Conservation (phyloP, 2,113 vertebrate species). For the Plestiodon gilberti region DNA sequence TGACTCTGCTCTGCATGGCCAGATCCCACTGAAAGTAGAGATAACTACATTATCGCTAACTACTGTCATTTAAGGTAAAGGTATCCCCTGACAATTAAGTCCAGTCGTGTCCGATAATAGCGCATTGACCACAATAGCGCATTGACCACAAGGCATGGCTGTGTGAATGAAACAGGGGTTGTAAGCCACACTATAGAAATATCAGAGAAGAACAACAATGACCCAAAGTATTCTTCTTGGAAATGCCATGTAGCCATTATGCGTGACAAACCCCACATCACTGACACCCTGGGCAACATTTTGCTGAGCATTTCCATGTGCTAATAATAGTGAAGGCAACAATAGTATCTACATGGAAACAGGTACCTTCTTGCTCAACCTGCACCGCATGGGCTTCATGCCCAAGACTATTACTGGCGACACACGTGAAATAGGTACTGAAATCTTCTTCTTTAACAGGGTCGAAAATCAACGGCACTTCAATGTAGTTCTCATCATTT, state of each 20-base stretch:
- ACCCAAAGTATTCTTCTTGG: neutral
- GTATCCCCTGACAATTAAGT: too few relatives aligned
- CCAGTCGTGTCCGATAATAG: too few relatives aligned
- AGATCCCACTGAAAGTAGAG: too few relatives aligned
- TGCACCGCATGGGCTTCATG: conserved; percentile 74
- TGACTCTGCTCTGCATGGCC: too few relatives aligned
- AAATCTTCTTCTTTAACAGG: conserved; percentile 81
- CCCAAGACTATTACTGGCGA: conserved; percentile 75
- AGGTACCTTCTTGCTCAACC: conserved; percentile 84
- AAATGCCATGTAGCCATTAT: too few relatives aligned
- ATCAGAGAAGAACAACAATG: neutral
- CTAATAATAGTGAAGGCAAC: neutral
- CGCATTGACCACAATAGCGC: neutral
- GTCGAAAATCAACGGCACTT: conserved; percentile 80
- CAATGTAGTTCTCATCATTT: conserved; percentile 80
- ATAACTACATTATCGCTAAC: too few relatives aligned
- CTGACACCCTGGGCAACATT: neutral
- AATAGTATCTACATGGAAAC: neutral
- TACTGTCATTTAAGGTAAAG: too few relatives aligned
- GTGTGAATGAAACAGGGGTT: neutral
- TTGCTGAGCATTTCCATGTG: neutral
- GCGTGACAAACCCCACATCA: neutral
- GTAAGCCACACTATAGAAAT: neutral
- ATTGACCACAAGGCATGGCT: neutral
- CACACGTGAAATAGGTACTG: conserved; percentile 81